phyloP scores from a whole-genome alignment of 1,140 invertebrate species.

The Drosophila micromelanica region DNA sequence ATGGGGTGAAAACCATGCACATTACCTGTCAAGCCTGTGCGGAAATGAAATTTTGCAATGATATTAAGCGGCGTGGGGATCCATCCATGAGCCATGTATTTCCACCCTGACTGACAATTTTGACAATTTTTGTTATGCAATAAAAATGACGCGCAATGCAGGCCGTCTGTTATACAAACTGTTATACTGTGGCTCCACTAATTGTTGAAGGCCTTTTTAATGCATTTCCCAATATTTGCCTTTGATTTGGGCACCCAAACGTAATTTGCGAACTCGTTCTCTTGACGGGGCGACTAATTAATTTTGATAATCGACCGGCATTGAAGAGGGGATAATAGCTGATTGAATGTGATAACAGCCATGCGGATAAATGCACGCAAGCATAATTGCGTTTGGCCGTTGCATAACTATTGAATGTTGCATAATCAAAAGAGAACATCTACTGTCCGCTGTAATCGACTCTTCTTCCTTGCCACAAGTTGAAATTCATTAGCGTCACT shows the following conservation, averaged over 20 bases:
- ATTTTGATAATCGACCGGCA: constrained; percentile 57
- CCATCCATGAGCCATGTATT: constrained; percentile 38
- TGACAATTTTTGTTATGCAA: constrained; percentile 79
- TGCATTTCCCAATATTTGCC: constrained; percentile 46
- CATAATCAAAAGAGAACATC: not conserved
- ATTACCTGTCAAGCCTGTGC: constrained; percentile 67
- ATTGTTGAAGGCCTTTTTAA: constrained; percentile 37
- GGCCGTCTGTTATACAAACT: constrained; percentile 43
- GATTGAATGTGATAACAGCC: constrained; percentile 71
- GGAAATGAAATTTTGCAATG: constrained; percentile 81
- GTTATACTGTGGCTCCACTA: constrained; percentile 46
- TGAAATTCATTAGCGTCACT: constrained; percentile 62
- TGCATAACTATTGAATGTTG: not conserved
- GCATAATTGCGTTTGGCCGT: constrained; percentile 62
- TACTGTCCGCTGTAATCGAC: not conserved
- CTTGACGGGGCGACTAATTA: constrained; percentile 58
- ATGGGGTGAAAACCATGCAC: constrained; percentile 17
- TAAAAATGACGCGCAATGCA: constrained; percentile 61
- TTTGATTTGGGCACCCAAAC: constrained; percentile 19
- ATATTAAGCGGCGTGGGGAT: constrained; percentile 31
- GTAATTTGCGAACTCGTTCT: constrained; percentile 9
- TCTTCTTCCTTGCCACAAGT: not conserved
- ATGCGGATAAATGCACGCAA: constrained; percentile 47
- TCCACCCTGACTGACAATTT: constrained; percentile 70
- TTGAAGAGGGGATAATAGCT: constrained; percentile 4